Base-by-base conservation (phyloP, 2,113 vertebrate genomes). In the Phylloscopus trochiloides region DNA sequence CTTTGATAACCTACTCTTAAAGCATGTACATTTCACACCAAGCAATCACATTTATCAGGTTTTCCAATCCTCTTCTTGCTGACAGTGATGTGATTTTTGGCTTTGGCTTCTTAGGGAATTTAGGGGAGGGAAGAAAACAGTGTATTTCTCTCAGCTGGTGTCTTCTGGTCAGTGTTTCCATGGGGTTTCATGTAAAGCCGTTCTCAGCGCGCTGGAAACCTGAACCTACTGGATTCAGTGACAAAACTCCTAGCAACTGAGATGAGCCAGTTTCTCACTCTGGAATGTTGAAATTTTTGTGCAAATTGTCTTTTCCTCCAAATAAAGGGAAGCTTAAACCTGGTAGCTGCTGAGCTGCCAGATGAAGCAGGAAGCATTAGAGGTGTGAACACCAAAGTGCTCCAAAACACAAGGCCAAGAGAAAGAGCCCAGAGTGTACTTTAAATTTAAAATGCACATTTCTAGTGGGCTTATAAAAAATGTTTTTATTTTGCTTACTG, bases 321-420 rank as follows among this genome's bases (percentile, higher is more conserved):
- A 61, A 90, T 81, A 82, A 89, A 92, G 34, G 88, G 51, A 86
- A 94, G 89, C 21, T 78, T 61, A 92, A 94, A 87, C 45, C n/a
- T 38, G 31, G 74, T 82, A 78, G 61, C 84, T 88, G 89, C 79
- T 79, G 47, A 90, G 67, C 58, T 77, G 74, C 77, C 74, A 70
- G 54, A 72, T 61, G 78, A 82, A 42, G 72, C 52, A 89, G 84
- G 84, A 96, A 95, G n/a, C 48, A 81, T 84, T 58, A 78, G 74
- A 96, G 67, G 78, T 93, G 81, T 88, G 86, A 96, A 93, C 65
- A 75, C 10, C 12, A 26, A 95, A 85, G 54, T 13, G 8, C 34
- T 88, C 73, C 32, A 71, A 78, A 91, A 87, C n/a, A 73, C 14
- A 76, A 92, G 22, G n/a, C 67, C 71, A 86, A 74, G 29, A 90